Evolutionary conservation across 53 echinoderm and acorn worm species (phyloP), one percentile per base, ranked within the genome.

Genomic region (Mesocentrotus franciscanus): DNA sequence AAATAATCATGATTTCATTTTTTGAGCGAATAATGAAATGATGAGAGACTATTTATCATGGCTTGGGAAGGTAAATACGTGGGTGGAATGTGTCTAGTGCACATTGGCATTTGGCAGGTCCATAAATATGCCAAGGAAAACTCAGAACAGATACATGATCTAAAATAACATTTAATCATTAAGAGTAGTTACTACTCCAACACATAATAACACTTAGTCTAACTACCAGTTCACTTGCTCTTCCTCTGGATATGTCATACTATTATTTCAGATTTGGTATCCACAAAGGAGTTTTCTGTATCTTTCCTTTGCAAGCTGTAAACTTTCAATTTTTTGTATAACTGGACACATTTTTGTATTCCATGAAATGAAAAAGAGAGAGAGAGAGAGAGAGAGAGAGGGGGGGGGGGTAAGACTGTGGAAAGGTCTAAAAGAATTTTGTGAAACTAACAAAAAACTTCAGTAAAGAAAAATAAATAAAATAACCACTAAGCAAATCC

Each of bases 1-100:
- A 4, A 27, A 57, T 29, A 58, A n/a, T 87, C 29, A 29, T 29
- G 12, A 87, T 87, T 57, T 87, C 26, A 87, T 87, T 58, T 72
- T 87, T 10, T 27, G 87, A 87, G 14, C 58, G n/a, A 87, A 29
- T 87, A n/a, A 81, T 81, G 34, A 87, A 87, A 87, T 56, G 87
- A 87, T 87, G 58, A 87, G 58, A 58, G 59, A 14, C 55, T 39
- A 18, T 9, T 55, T 3, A 84, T n/a, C n/a, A n/a, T 55, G 55
- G 33, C 29, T 49, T 84, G 9, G 55, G 84, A 49, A 39, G 84
- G 84, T 20, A 20, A 20, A 57, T 58, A 87, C 1, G 87, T 87
- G 87, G 87, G 87, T 87, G 87, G 87, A 33, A 87, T n/a, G 2
- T 56, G 87, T 87, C 87, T 87, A n/a, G 58, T 15, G 12, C 29